Percentiles rank a stretch among this genome's conserved stretches.
Conservation (phyloP, 2,797 vertebrate genomes). For the Tenualosa ilisha region DNA sequence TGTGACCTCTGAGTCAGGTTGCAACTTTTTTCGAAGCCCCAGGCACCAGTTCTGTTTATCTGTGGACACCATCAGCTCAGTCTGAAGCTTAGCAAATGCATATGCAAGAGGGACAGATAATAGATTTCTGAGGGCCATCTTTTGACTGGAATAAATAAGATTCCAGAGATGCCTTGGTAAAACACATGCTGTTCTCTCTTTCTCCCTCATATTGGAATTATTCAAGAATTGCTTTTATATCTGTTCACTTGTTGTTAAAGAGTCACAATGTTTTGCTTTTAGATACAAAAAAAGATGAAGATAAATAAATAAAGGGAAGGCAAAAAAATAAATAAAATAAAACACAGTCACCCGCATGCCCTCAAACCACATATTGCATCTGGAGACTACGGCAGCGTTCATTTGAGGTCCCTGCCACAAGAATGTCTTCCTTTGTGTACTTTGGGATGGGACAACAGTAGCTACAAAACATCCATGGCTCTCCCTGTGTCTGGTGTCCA, state of each 20-base stretch:
- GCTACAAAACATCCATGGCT: conserved; percentile 15
- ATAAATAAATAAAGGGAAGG: not conserved
- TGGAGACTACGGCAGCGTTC: not conserved
- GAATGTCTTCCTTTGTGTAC: conserved; percentile 23
- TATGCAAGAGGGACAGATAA: not conserved
- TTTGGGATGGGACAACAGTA: not conserved
- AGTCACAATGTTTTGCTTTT: not conserved
- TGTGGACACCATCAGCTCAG: not conserved
- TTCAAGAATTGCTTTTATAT: not conserved
- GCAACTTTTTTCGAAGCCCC: not conserved
- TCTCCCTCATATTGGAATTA: not conserved
- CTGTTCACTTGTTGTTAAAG: not conserved
- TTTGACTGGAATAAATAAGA: not conserved
- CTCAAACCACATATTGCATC: not conserved
- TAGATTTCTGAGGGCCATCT: not conserved
- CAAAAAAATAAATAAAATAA: not conserved
- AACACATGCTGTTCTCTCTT: not conserved
- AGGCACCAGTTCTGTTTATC: not conserved
- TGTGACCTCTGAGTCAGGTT: not conserved
- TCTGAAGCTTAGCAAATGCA: not conserved
- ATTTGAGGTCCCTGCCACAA: conserved; percentile 33
- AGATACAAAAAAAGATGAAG: not conserved
- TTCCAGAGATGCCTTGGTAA: not conserved
- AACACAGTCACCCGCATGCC: not conserved
- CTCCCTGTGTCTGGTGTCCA: conserved; percentile 17